Conservation (phyloP, 2,888 invertebrate genomes). For the Apotomis turbidana region DNA sequence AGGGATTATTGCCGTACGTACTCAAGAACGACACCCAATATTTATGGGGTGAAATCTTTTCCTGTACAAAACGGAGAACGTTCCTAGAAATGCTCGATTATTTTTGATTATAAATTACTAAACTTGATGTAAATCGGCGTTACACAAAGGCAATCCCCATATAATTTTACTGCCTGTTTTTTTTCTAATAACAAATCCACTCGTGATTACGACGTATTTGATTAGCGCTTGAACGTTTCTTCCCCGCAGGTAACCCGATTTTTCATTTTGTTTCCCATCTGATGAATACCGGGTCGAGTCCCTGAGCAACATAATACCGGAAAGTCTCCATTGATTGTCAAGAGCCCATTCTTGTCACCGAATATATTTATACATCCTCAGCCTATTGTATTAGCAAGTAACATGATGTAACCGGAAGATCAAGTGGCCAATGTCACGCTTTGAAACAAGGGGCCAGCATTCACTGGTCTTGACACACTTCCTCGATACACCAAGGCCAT, state of each 20-base stretch:
- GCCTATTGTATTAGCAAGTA: constrained; percentile 45
- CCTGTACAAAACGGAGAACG: too few species aligned
- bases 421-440: constrained; percentile 63
- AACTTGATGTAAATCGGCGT: too few species aligned
- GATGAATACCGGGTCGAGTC: constrained; percentile 21
- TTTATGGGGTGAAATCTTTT: too few species aligned
- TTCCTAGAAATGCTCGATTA: too few species aligned
- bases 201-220: neutral
- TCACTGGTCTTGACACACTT: constrained; percentile 41
- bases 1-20: too few species aligned
- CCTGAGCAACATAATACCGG: constrained; percentile 32
- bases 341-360: constrained; percentile 40
- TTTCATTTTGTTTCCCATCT: constrained; percentile 2
- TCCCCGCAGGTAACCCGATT: neutral
- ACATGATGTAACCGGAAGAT: constrained; percentile 55
- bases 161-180: too few species aligned
- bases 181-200: neutral
- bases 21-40: too few species aligned
- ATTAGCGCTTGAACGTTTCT: neutral
- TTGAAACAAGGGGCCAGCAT: constrained; percentile 45
- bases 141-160: too few species aligned
- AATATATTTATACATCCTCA: constrained; percentile 41
- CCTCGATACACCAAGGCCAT: constrained; percentile 34
- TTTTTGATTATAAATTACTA: too few species aligned
- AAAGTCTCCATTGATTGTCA: constrained; percentile 27